Percentiles rank a stretch among this genome's conserved stretches.
phyloP scores from a whole-genome alignment of 2,797 vertebrate genomes.

The Pristis pectinata region DNA sequence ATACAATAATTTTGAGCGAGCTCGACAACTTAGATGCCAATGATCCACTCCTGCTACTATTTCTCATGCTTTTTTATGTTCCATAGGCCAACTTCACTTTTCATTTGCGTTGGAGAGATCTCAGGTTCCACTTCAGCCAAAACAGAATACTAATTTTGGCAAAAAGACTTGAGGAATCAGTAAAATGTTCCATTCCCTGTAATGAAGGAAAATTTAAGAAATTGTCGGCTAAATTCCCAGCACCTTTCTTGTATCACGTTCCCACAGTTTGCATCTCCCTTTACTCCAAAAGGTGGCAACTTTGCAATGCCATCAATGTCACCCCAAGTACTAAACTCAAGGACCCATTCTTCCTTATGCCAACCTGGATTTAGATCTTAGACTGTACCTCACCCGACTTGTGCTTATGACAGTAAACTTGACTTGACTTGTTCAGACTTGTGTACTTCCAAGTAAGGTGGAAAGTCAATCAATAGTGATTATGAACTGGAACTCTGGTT shows the following conservation, averaged over 20 bases:
- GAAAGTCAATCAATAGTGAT: not conserved
- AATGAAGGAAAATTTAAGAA: not conserved
- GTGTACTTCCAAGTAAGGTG: not conserved
- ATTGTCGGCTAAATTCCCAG: not conserved
- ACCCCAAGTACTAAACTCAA: not conserved
- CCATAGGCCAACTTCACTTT: not conserved
- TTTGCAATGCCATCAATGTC: not conserved
- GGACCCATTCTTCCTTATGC: not conserved
- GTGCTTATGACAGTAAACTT: too few species aligned
- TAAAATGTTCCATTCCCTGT: not conserved
- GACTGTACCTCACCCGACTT: too few species aligned
- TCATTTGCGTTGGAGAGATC: not conserved
- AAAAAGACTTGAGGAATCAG: not conserved
- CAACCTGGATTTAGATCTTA: not conserved
- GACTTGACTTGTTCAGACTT: not conserved
- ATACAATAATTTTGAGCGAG: too few species aligned
- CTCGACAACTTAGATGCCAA: too few species aligned
- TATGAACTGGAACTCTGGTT: not conserved
- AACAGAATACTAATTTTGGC: not conserved
- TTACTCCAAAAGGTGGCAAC: not conserved
- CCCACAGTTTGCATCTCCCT: not conserved
- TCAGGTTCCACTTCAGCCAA: not conserved
- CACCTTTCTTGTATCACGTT: not conserved
- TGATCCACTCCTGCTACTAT: too few species aligned
- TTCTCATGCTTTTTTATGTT: too few species aligned